Conservation (phyloP, 2,113 vertebrate species). For the Apodemus speciosus region DNA sequence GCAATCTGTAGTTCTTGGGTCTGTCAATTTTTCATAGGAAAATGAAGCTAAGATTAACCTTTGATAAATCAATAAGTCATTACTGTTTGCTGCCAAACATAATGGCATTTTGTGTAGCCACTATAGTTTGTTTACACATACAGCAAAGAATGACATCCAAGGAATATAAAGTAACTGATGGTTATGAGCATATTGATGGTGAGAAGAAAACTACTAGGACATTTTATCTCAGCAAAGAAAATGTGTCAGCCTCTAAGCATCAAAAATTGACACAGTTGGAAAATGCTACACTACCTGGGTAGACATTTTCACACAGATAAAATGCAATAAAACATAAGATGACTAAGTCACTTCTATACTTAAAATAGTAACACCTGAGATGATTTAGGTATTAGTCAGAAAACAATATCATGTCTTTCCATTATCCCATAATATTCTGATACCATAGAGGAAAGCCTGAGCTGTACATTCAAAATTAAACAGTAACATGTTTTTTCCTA, state of each 20-base stretch:
- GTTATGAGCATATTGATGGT: not conserved
- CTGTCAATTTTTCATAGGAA: not conserved
- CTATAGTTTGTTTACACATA: not conserved
- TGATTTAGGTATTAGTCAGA: not conserved
- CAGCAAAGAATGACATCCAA: not conserved
- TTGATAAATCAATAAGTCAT: conserved; percentile 3
- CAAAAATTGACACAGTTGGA: not conserved
- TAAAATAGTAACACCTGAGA: not conserved
- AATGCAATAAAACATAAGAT: not conserved
- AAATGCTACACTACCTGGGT: not conserved
- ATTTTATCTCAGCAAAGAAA: not conserved
- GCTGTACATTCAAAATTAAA: not conserved
- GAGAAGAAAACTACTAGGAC: not conserved
- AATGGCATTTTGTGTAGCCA: not conserved
- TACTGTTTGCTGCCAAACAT: not conserved
- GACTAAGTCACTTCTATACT: not conserved
- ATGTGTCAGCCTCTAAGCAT: not conserved
- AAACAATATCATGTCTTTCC: not conserved
- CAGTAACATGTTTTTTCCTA: not conserved
- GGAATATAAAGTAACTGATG: not conserved
- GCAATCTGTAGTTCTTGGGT: not conserved
- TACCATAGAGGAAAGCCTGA: not conserved
- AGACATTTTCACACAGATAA: not conserved
- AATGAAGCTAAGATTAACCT: conserved; percentile 8
- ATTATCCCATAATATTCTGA: not conserved